Percentiles rank a stretch among this genome's conserved stretches.
phyloP scores from a whole-genome alignment of 2,888 invertebrate species.

The Tiliacea citrago region DNA sequence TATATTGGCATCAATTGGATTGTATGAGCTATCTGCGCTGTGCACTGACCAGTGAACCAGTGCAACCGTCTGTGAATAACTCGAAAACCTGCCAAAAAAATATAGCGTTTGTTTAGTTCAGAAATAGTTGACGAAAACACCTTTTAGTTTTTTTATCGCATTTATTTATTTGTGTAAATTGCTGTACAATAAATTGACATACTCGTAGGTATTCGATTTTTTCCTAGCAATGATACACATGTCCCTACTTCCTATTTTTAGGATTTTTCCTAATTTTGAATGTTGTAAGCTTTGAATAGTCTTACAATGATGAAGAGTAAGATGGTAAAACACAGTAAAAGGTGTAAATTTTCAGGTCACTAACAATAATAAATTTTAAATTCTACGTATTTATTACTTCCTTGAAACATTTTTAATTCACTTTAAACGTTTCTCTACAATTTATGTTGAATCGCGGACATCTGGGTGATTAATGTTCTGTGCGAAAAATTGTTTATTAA shows the following conservation, averaged over 20 bases:
- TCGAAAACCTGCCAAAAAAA: slow-evolving; percentile 44
- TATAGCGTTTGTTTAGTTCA: slow-evolving; percentile 16
- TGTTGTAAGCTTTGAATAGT: background rate
- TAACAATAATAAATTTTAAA: slow-evolving; percentile 50
- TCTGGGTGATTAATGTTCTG: slow-evolving; percentile 54
- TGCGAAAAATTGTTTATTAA: slow-evolving; percentile 26
- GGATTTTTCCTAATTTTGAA: background rate
- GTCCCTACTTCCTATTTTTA: background rate
- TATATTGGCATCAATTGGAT: slow-evolving; percentile 39
- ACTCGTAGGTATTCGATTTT: background rate
- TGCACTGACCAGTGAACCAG: slow-evolving; percentile 44
- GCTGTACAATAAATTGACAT: background rate
- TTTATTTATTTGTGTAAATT: background rate
- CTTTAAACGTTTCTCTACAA: slow-evolving; percentile 42
- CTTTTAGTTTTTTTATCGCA: background rate
- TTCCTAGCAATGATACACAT: background rate
- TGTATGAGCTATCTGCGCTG: slow-evolving; percentile 40
- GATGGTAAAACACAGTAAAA: slow-evolving; percentile 1
- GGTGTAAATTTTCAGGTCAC: slow-evolving; percentile 34
- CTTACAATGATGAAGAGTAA: background rate
- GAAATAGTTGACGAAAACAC: background rate
- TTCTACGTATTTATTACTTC: slow-evolving; percentile 51
- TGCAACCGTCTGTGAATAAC: slow-evolving; percentile 27
- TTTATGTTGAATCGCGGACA: slow-evolving; percentile 55
- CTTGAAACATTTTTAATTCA: slow-evolving; percentile 57